Conservation (phyloP, 1,140 invertebrate genomes). For the Drosophila ficusphila region DNA sequence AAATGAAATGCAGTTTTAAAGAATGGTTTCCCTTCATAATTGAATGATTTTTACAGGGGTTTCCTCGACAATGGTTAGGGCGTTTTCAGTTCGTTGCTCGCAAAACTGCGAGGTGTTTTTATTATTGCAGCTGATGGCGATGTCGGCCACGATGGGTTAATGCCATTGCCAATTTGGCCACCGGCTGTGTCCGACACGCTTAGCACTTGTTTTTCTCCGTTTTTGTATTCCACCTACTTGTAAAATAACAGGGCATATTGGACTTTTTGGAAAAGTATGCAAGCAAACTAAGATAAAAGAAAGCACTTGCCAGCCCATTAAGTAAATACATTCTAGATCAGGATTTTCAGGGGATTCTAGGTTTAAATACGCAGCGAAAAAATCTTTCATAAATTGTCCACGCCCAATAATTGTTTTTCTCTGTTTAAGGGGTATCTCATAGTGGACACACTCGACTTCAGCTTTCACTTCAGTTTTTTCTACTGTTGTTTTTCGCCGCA, state of each 20-base stretch:
- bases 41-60: neutral
- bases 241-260: too few species aligned
- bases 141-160: conserved; percentile 52
- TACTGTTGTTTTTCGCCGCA: conserved; percentile 9
- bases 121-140: conserved; percentile 21
- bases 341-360: too few species aligned
- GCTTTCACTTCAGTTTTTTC: too few species aligned
- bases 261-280: too few species aligned
- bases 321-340: too few species aligned
- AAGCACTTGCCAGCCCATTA: too few species aligned
- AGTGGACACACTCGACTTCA: too few species aligned
- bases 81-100: conserved; percentile 1
- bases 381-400: too few species aligned
- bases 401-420: neutral
- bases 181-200: conserved; percentile 19
- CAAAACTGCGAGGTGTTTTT: conserved; percentile 17
- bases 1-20: neutral
- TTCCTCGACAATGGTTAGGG: neutral
- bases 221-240: too few species aligned
- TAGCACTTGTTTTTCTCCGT: conserved; percentile 22
- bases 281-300: too few species aligned
- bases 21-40: neutral
- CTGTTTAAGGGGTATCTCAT: too few species aligned
- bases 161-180: conserved; percentile 53
- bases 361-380: too few species aligned